Conservation (phyloP, 2,113 vertebrate genomes). For the Rhagologus leucostigma region DNA sequence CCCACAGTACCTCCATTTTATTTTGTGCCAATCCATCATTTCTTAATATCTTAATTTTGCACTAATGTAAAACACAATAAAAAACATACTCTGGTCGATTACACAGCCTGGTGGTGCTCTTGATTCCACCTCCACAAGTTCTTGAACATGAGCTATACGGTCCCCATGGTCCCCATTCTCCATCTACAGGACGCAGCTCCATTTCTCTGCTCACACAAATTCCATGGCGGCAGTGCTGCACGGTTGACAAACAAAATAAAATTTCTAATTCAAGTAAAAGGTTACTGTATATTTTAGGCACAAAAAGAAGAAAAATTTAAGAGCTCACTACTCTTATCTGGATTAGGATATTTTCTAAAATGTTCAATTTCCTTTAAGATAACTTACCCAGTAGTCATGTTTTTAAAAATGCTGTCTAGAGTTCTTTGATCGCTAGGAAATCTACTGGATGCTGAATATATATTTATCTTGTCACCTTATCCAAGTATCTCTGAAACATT, state of each 20-base stretch:
- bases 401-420: background rate
- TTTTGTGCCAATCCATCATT: background rate
- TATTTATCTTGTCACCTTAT: background rate
- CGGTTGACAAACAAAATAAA: conserved; percentile 3
- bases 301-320: background rate
- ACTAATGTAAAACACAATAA: background rate
- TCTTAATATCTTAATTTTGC: background rate
- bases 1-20: background rate
- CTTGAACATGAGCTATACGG: conserved; percentile 90
- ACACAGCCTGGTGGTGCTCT: conserved; percentile 86
- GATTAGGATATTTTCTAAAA: background rate
- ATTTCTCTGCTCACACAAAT: conserved; percentile 89
- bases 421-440: background rate
- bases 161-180: conserved; percentile 93
- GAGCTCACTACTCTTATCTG: background rate
- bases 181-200: conserved; percentile 85
- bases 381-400: background rate
- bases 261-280: background rate
- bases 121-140: conserved; percentile 93
- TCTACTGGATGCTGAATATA: background rate
- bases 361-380: background rate
- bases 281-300: background rate
- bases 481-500: background rate
- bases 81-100: conserved; percentile 89
- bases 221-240: conserved; percentile 89